These are phyloP conservation scores for Pycnonotus jocosus DNA, from an alignment of 2,113 vertebrate species.

Conservation along the genomic window DNA sequence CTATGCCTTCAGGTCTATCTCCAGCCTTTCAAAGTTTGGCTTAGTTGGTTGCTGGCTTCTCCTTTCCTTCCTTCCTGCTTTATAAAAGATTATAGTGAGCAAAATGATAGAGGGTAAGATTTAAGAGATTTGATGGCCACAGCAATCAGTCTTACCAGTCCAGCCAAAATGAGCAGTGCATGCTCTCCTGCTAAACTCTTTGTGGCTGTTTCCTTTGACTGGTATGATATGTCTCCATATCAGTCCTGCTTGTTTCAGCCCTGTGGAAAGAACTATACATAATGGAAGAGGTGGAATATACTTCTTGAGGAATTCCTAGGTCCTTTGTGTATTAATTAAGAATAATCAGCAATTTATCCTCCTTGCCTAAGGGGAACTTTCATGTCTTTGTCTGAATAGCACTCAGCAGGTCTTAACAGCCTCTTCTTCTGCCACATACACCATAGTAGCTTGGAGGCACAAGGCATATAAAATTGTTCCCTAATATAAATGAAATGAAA, in stretches of 20 bases:
- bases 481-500: not conserved
- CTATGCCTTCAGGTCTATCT: not conserved
- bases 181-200: too few relatives aligned
- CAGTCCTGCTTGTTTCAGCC: not conserved
- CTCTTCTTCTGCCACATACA: not conserved
- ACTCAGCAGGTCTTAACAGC: not conserved
- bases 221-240: rapidly evolving
- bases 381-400: not conserved
- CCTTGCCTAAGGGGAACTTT: not conserved
- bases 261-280: not conserved
- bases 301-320: not conserved
- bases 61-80: not conserved
- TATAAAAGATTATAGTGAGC: not conserved
- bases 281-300: not conserved
- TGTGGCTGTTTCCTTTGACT: not conserved
- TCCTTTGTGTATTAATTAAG: not conserved
- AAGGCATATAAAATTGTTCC: not conserved
- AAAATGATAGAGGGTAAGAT: not conserved
- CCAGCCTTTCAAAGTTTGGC: not conserved
- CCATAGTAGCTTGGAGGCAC: rapidly evolving
- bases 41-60: not conserved
- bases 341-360: not conserved
- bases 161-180: rapidly evolving
- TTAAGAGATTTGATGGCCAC: not conserved
- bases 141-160: not conserved